Evolutionary conservation across 2,888 invertebrate genomes (phyloP).

Genomic region (Agriotes lineatus): DNA sequence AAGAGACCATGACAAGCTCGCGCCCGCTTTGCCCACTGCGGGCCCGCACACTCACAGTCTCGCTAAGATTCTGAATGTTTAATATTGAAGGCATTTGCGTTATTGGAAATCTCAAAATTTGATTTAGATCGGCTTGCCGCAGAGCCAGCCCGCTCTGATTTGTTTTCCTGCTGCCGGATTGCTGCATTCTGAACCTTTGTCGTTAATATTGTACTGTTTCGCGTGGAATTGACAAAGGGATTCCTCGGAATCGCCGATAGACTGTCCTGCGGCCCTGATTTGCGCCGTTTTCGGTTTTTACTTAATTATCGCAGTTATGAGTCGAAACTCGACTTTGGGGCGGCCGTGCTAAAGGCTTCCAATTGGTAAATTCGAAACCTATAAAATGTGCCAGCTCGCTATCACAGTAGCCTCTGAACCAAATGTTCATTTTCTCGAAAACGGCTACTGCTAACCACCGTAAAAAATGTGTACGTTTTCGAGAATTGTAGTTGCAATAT

Average conservation of each 20-base stretch:
- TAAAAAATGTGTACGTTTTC: too few species aligned
- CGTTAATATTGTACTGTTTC: not conserved
- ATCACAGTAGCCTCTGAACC: too few species aligned
- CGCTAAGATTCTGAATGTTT: slow-evolving; percentile 44
- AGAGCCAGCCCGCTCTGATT: slow-evolving; percentile 30
- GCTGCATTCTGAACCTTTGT: slow-evolving; percentile 18
- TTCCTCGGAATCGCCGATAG: not conserved
- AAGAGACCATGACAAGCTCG: slow-evolving; percentile 40
- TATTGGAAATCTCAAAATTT: slow-evolving; percentile 46
- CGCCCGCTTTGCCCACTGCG: slow-evolving; percentile 31
- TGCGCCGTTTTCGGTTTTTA: too few species aligned
- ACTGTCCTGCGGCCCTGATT: too few species aligned
- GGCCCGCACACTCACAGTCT: slow-evolving; percentile 36
- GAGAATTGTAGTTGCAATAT: too few species aligned
- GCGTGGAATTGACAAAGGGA: not conserved
- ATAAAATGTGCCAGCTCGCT: too few species aligned
- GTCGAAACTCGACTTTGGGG: too few species aligned
- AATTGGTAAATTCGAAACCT: too few species aligned
- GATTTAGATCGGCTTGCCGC: slow-evolving; percentile 39
- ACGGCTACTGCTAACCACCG: too few species aligned
- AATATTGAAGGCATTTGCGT: slow-evolving; percentile 43
- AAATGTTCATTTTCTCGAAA: too few species aligned
- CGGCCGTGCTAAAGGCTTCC: too few species aligned
- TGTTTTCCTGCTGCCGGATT: slow-evolving; percentile 39
- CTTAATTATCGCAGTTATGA: too few species aligned